Evolutionary conservation across 1,140 invertebrate genomes (phyloP).

Genomic region (Aphis gossypii): DNA sequence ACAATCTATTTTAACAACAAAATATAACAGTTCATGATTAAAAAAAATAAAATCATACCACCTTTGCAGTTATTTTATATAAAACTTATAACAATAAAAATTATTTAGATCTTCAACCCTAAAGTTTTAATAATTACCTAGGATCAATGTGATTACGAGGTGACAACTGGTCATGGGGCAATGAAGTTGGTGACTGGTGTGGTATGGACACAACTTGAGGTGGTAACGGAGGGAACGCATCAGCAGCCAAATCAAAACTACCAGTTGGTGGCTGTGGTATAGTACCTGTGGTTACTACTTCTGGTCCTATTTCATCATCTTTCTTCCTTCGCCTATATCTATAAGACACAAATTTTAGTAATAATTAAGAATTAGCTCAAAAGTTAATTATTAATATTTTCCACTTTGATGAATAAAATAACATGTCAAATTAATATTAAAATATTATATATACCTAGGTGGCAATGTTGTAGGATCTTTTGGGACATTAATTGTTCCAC

Average conservation of each 20-base stretch:
- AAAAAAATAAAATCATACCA: too few relatives aligned
- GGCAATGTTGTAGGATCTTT: conserved; percentile 49
- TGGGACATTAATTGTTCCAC: conserved; percentile 27
- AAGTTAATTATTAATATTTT: neutral
- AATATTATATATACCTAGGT: conserved; percentile 42
- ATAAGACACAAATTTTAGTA: neutral
- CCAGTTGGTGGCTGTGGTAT: conserved; percentile 26
- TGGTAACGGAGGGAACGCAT: conserved; percentile 83
- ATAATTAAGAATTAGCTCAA: neutral
- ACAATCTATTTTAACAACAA: neutral
- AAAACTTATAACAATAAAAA: too few relatives aligned
- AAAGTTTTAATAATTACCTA: conserved; percentile 52
- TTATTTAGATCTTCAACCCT: neutral
- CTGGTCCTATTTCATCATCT: conserved; percentile 63
- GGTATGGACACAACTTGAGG: conserved; percentile 55
- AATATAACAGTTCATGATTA: neutral
- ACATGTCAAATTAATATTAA: neutral
- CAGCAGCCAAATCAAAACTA: conserved; percentile 82
- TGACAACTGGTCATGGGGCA: conserved; percentile 59
- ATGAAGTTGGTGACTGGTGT: conserved; percentile 55
- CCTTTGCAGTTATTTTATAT: too few relatives aligned
- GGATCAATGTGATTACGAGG: conserved; percentile 34
- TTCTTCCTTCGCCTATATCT: conserved; percentile 65
- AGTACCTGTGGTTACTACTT: neutral
- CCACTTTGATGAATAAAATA: neutral